Percentiles rank a stretch among this genome's conserved stretches.
Conservation (phyloP, 2,888 invertebrate genomes). For the Sarcophaga carnaria region DNA sequence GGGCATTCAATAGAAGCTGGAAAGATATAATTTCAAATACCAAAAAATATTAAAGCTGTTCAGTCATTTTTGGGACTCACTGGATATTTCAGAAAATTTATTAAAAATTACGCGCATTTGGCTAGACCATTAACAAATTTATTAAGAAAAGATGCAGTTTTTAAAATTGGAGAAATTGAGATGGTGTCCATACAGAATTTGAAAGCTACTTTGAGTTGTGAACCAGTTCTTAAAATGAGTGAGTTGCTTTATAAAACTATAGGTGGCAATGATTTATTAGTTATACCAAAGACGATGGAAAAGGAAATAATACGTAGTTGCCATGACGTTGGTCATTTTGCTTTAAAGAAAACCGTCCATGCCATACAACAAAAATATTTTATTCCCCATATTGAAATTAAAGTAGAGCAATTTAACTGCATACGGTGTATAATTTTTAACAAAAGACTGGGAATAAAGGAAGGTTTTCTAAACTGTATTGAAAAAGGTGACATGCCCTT, state of each 20-base stretch:
- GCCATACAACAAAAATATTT: slow-evolving; percentile 49
- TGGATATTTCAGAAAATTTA: slow-evolving; percentile 27
- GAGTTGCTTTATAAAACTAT: slow-evolving; percentile 48
- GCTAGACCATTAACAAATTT: not conserved
- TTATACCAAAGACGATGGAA: slow-evolving; percentile 55
- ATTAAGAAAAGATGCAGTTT: not conserved
- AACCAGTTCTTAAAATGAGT: slow-evolving; percentile 51
- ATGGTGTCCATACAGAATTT: slow-evolving; percentile 31
- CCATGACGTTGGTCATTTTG: slow-evolving; percentile 57
- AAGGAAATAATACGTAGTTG: slow-evolving; percentile 38
- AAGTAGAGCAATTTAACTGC: slow-evolving; percentile 45
- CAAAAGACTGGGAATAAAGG: slow-evolving; percentile 74
- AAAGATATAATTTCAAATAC: not conserved
- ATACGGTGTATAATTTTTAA: slow-evolving; percentile 55
- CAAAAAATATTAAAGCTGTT: too few species aligned
- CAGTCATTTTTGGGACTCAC: slow-evolving; percentile 54
- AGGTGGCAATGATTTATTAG: slow-evolving; percentile 48
- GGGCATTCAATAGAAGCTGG: not conserved
- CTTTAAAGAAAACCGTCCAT: slow-evolving; percentile 31
- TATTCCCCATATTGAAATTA: slow-evolving; percentile 56
- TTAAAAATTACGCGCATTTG: not conserved
- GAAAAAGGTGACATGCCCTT: slow-evolving; percentile 74
- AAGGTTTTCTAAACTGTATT: slow-evolving; percentile 75
- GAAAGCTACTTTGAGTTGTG: slow-evolving; percentile 6
- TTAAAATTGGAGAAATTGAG: slow-evolving; percentile 42